Percentiles rank a stretch among this genome's conserved stretches.
Conservation (phyloP, 2,113 vertebrate species). For the Aldabrachelys gigantea region DNA sequence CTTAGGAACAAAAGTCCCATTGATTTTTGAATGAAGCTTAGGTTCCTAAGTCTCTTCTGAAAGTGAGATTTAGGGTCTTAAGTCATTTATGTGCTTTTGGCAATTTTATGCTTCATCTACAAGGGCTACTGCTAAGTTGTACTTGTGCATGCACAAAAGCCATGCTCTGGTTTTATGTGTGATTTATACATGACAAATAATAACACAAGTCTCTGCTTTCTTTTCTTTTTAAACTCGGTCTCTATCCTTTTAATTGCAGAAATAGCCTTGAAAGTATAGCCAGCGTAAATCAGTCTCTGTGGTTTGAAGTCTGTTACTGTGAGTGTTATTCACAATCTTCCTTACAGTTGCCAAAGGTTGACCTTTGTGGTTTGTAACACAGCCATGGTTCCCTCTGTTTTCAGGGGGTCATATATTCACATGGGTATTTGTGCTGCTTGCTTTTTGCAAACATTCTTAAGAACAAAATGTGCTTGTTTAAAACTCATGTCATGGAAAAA, state of each 20-base stretch:
- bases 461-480: constrained; percentile 4
- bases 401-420: background rate
- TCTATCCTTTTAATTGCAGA: background rate
- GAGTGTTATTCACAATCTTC: background rate
- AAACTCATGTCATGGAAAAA: constrained; percentile 1
- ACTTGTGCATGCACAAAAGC: rapidly evolving
- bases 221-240: background rate
- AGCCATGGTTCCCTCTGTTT: background rate
- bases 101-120: background rate
- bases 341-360: background rate
- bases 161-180: background rate
- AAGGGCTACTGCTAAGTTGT: background rate
- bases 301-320: background rate
- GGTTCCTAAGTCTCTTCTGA: background rate
- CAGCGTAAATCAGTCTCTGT: background rate
- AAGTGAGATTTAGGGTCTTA: background rate
- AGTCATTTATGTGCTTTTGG: background rate
- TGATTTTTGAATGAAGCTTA: background rate
- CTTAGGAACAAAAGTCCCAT: background rate
- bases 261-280: background rate
- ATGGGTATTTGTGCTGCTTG: constrained; percentile 27
- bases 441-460: background rate
- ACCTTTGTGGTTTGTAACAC: background rate
- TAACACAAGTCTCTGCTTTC: background rate
- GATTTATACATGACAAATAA: background rate